These are phyloP conservation scores for Eriocheir sinensis DNA, from an alignment of 1,140 invertebrate species.

Conservation along the genomic window DNA sequence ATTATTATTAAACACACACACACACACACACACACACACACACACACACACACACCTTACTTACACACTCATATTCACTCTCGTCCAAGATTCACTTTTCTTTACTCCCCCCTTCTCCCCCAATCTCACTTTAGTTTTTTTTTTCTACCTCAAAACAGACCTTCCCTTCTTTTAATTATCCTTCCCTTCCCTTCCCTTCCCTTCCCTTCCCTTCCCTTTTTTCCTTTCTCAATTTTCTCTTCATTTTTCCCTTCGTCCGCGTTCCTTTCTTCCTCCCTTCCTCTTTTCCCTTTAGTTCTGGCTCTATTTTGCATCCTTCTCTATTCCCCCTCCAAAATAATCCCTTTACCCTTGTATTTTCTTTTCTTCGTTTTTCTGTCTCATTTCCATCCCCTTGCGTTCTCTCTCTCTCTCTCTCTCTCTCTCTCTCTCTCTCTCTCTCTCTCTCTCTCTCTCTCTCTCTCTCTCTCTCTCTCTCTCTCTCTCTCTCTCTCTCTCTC, in stretches of 20 bases:
- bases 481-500: constrained; percentile 13
- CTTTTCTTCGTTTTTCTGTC: neutral
- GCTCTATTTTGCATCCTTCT: neutral
- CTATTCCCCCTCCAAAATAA: neutral
- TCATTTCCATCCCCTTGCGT: neutral
- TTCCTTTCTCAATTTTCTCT: neutral
- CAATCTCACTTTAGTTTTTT: neutral
- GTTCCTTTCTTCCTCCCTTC: neutral
- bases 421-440: too few species aligned
- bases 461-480: constrained; percentile 3
- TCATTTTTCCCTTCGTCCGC: neutral
- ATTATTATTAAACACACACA: too few species aligned
- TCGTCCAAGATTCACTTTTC: neutral
- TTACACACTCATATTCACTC: neutral
- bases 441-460: constrained; percentile 10
- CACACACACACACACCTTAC: neutral
- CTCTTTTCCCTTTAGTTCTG: neutral
- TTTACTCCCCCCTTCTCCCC: too few species aligned
- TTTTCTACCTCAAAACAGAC: neutral
- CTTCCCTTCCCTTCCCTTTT: neutral
- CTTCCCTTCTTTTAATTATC: neutral
- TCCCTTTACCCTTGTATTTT: neutral
- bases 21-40: too few species aligned
- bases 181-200: neutral
- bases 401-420: neutral